These are phyloP conservation scores for Geotrupes spiniger DNA, from an alignment of 2,888 invertebrate species.

Conservation along the genomic window DNA sequence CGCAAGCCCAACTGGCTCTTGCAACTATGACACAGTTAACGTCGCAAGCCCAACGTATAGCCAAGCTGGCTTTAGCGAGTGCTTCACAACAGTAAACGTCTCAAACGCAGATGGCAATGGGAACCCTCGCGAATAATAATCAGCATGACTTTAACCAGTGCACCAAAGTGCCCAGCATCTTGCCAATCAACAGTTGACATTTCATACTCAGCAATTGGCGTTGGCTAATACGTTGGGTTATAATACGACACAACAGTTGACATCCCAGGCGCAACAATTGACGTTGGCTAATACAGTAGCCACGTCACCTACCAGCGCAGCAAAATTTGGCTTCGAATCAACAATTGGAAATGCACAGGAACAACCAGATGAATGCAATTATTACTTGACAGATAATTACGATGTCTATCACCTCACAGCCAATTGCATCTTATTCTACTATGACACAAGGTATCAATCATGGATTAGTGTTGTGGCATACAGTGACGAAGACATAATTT, in stretches of 20 bases:
- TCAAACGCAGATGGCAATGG: constrained; percentile 39
- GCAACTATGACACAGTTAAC: constrained; percentile 43
- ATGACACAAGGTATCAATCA: constrained; percentile 59
- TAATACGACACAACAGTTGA: constrained; percentile 36
- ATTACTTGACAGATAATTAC: constrained; percentile 55
- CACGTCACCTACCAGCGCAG: constrained; percentile 41
- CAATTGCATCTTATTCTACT: constrained; percentile 65
- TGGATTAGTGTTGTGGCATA: constrained; percentile 24
- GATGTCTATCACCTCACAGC: constrained; percentile 60
- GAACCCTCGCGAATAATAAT: constrained; percentile 35
- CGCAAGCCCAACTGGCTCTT: constrained; percentile 41
- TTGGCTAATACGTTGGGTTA: constrained; percentile 34
- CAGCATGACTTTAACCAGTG: too few species aligned
- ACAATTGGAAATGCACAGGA: constrained; percentile 43
- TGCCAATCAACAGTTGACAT: constrained; percentile 34
- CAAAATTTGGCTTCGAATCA: constrained; percentile 41
- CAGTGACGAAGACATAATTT: too few species aligned
- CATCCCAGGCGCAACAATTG: constrained; percentile 41
- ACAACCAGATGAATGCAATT: constrained; percentile 47
- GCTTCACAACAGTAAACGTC: constrained; percentile 41
- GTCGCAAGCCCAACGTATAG: constrained; percentile 38
- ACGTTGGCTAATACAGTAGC: constrained; percentile 40
- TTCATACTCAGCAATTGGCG: constrained; percentile 32
- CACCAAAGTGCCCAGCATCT: constrained; percentile 32
- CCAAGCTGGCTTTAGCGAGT: constrained; percentile 34